phyloP scores from a whole-genome alignment of 30 jellyfish, hydroid and myxozoan genomes.

The Aurelia aurita complex sp. Pacific region DNA sequence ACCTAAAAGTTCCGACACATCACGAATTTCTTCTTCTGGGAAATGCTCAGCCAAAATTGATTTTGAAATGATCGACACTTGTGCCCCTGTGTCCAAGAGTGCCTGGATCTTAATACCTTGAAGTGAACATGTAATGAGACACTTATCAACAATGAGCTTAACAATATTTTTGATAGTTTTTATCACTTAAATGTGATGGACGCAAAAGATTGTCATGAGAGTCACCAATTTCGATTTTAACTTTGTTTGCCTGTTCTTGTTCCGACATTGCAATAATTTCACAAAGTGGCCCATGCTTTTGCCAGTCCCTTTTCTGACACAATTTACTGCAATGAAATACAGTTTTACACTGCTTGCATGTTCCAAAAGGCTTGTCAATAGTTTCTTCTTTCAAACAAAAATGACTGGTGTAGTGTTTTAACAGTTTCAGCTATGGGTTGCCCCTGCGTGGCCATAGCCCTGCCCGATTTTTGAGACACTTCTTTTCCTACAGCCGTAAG shows the following conservation, averaged over 20 bases:
- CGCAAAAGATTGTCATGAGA: conserved; percentile 14
- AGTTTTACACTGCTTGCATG: conserved; percentile 44
- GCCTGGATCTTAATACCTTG: conserved; percentile 16
- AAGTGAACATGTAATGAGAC: conserved; percentile 26
- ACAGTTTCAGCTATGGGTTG: conserved; percentile 39
- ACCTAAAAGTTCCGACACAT: conserved; percentile 32
- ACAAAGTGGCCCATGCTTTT: conserved; percentile 19
- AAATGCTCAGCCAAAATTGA: background rate
- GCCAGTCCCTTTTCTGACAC: conserved; percentile 49
- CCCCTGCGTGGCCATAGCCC: conserved; percentile 47
- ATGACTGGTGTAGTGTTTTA: conserved; percentile 27
- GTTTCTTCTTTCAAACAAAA: conserved; percentile 49
- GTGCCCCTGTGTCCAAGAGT: conserved; percentile 59
- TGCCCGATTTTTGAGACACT: conserved; percentile 25
- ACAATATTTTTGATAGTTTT: conserved; percentile 19
- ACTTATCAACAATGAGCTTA: conserved; percentile 42
- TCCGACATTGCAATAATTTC: conserved; percentile 3
- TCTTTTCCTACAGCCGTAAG: conserved; percentile 47
- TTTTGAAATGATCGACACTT: conserved; percentile 35
- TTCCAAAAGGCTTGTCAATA: background rate
- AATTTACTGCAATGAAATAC: conserved; percentile 30
- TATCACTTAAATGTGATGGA: conserved; percentile 18
- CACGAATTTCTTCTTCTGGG: conserved; percentile 8
- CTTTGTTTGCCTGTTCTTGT: conserved; percentile 7
- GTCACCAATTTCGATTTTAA: conserved; percentile 27